These are phyloP conservation scores for Pelecanoides urinatrix DNA, from an alignment of 2,113 vertebrate genomes.

Conservation along the genomic window DNA sequence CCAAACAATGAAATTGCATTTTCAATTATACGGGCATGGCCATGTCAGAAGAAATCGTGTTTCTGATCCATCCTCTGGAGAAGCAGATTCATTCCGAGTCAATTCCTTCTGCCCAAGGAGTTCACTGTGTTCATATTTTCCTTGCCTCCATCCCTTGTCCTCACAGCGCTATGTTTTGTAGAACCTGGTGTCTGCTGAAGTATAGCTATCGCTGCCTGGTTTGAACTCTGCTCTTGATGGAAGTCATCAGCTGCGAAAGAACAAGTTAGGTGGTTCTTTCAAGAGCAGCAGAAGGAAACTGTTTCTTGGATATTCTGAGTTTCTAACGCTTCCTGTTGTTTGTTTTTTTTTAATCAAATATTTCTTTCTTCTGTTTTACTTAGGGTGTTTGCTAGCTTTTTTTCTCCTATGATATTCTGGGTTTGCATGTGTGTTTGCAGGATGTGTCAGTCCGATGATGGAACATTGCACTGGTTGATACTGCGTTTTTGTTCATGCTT, in stretches of 20 bases:
- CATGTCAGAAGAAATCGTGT: background rate
- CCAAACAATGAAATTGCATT: conserved; percentile 45
- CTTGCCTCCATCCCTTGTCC: background rate
- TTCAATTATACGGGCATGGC: conserved; percentile 6
- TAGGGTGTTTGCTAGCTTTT: background rate
- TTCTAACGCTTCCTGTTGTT: background rate
- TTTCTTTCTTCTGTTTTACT: background rate
- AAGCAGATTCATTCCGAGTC: background rate
- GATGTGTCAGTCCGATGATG: background rate
- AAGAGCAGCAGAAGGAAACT: background rate
- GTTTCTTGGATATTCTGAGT: background rate
- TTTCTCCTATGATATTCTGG: background rate
- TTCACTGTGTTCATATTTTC: background rate
- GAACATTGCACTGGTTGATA: background rate
- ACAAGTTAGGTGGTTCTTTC: background rate
- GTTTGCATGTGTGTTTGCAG: background rate
- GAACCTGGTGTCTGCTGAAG: background rate
- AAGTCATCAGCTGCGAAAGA: background rate
- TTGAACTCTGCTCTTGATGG: background rate
- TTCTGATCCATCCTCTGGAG: background rate
- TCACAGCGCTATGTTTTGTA: background rate
- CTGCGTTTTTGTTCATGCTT: background rate
- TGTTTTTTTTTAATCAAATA: background rate
- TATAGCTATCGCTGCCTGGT: background rate
- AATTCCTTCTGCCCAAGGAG: background rate